Conservation (phyloP, 2,888 invertebrate species). For the Nephrocerus scutellatus region DNA sequence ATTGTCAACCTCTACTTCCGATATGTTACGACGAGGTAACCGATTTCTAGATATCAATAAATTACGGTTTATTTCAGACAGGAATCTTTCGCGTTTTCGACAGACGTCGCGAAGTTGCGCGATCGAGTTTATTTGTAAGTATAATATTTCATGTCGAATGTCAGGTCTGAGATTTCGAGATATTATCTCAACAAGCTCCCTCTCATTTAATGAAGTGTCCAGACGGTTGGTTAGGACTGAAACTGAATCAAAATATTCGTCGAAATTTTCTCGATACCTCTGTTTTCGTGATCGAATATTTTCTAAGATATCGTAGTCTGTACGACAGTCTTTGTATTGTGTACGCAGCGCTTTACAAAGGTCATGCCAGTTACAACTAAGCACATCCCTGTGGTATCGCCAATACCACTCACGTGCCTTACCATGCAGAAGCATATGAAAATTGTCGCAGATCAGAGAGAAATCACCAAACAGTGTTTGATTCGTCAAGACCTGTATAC, state of each 20-base stretch:
- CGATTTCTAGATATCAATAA: neutral
- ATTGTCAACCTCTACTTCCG: too few species aligned
- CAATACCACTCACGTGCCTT: too few species aligned
- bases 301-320: too few species aligned
- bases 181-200: slow-evolving; percentile 1
- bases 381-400: too few species aligned
- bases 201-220: neutral
- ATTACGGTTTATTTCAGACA: neutral
- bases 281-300: slow-evolving; percentile 8
- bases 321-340: too few species aligned
- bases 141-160: slow-evolving; percentile 2
- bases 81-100: slow-evolving; percentile 1
- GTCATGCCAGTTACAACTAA: too few species aligned
- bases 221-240: slow-evolving; percentile 1
- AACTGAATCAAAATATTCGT: slow-evolving; percentile 3
- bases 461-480: too few species aligned
- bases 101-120: slow-evolving; percentile 2
- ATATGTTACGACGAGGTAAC: neutral
- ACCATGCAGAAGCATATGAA: too few species aligned
- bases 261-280: slow-evolving; percentile 1
- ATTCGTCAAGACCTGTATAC: too few species aligned
- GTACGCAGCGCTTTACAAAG: too few species aligned
- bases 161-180: slow-evolving; percentile 3
- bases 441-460: too few species aligned
- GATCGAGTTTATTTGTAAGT: neutral